These are phyloP conservation scores for Condylura cristata DNA, from an alignment of 2,113 vertebrate genomes.

Conservation along the genomic window DNA sequence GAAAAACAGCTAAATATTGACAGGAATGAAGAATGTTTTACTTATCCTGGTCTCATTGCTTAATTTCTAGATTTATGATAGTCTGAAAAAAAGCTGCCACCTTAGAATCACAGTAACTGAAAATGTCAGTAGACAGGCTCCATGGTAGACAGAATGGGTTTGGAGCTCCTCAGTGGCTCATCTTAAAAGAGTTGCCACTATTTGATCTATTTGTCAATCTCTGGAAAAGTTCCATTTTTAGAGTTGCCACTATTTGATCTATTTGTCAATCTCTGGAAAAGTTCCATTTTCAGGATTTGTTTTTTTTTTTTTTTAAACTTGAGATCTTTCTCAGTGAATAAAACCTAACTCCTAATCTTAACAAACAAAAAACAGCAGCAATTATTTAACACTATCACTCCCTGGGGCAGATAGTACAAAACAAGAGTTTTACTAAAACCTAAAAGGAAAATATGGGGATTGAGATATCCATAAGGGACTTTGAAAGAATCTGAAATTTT, in stretches of 20 bases:
- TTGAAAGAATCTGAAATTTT: neutral
- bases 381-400: neutral
- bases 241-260: neutral
- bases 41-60: neutral
- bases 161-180: neutral
- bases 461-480: neutral
- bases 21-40: neutral
- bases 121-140: neutral
- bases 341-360: neutral
- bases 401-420: neutral
- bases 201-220: neutral
- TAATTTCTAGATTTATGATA: neutral
- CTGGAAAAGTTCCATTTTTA: too few species aligned
- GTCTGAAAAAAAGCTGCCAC: neutral
- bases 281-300: neutral
- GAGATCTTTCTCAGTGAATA: neutral
- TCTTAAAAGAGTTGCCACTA: neutral
- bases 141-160: neutral
- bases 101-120: neutral
- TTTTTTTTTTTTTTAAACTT: constrained; percentile 13
- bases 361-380: neutral
- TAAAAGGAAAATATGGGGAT: constrained; percentile 9
- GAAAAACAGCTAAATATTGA: neutral
- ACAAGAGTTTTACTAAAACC: neutral
- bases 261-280: neutral